phyloP scores from a whole-genome alignment of 2,113 vertebrate species.

The Sinocyclocheilus grahami region DNA sequence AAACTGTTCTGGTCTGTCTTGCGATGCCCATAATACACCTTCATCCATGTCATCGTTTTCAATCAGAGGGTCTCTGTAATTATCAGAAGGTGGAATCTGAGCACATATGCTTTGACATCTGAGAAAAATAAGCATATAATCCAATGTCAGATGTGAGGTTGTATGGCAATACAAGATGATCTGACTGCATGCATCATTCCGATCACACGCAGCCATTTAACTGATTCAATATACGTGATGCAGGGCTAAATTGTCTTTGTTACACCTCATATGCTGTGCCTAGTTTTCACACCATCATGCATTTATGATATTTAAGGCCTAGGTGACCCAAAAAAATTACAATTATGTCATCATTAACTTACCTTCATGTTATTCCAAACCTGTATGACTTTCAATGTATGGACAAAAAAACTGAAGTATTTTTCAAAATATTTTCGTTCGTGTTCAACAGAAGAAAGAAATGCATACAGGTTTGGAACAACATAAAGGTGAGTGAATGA shows the following conservation, averaged over 20 bases:
- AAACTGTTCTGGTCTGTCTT: constrained; percentile 22
- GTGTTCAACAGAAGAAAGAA: neutral
- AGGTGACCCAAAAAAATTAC: neutral
- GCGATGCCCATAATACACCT: neutral
- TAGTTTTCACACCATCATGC: neutral
- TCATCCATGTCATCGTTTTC: neutral
- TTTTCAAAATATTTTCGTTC: too few species aligned
- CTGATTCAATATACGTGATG: neutral
- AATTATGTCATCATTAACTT: too few species aligned
- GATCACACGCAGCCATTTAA: neutral
- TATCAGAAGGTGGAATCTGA: constrained; percentile 22
- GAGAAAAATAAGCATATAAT: constrained; percentile 60
- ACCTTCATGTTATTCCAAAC: too few species aligned
- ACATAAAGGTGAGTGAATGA: too few species aligned
- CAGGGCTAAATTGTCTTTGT: neutral
- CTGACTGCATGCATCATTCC: constrained; percentile 15
- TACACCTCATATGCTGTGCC: neutral
- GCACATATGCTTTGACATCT: constrained; percentile 60
- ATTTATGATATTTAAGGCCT: neutral
- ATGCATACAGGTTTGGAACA: neutral
- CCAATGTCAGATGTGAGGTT: neutral
- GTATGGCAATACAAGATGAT: neutral
- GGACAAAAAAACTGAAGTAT: too few species aligned
- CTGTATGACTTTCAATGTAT: too few species aligned
- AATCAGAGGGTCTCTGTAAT: neutral